Evolutionary conservation across 2,113 vertebrate species (phyloP).

Genomic region (Tachysurus vachellii): DNA sequence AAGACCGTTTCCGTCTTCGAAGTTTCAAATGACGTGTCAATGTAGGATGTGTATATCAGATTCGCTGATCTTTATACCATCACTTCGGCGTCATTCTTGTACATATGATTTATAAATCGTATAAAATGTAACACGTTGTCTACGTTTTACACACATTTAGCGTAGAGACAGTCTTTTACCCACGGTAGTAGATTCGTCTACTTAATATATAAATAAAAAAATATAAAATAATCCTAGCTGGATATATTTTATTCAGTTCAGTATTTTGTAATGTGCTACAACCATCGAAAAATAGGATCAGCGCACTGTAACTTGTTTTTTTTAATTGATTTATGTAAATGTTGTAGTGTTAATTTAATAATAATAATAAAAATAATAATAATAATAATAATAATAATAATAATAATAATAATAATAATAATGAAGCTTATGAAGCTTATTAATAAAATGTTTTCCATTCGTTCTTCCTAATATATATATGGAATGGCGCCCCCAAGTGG

Average conservation of each 20-base stretch:
- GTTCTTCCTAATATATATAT: neutral
- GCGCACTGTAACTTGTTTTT: neutral
- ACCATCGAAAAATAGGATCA: neutral
- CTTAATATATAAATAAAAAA: neutral
- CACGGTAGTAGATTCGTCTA: neutral
- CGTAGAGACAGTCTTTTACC: neutral
- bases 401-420: neutral
- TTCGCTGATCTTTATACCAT: neutral
- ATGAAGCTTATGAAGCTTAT: neutral
- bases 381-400: neutral
- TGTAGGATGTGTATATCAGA: neutral
- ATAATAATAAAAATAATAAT: neutral
- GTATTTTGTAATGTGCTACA: neutral
- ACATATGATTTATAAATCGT: neutral
- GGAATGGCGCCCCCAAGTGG: constrained; percentile 13
- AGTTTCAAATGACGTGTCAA: constrained; percentile 54
- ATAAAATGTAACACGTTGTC: too few relatives aligned
- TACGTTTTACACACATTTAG: neutral
- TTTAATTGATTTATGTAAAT: neutral
- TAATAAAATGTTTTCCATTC: neutral
- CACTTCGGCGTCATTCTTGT: neutral
- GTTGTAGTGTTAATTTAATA: neutral
- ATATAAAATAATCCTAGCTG: neutral
- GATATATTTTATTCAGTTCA: too few relatives aligned
- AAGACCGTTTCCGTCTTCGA: constrained; percentile 48